These are phyloP conservation scores for Xiphophorus couchianus DNA, from an alignment of 2,113 vertebrate genomes.

Conservation along the genomic window DNA sequence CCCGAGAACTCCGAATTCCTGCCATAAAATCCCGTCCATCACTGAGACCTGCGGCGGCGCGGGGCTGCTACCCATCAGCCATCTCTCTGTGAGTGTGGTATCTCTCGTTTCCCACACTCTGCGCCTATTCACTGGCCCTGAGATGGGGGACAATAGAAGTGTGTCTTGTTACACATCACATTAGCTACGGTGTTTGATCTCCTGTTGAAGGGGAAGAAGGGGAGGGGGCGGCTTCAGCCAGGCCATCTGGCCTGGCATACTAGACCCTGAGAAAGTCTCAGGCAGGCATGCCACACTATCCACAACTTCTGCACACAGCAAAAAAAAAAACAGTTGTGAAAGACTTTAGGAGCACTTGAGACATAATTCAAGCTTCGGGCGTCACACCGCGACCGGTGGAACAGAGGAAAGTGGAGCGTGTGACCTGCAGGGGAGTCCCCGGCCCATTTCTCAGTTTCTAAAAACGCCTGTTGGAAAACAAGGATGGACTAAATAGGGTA, in stretches of 20 bases:
- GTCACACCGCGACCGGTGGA: slow-evolving; percentile 40
- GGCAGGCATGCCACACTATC: slow-evolving; percentile 60
- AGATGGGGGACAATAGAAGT: slow-evolving; percentile 84
- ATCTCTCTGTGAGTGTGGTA: slow-evolving; percentile 85
- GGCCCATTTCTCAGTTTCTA: background rate
- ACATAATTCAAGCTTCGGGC: slow-evolving; percentile 64
- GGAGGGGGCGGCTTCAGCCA: slow-evolving; percentile 62
- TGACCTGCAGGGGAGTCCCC: slow-evolving; percentile 15
- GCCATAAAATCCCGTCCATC: slow-evolving; percentile 69
- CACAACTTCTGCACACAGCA: slow-evolving; percentile 60
- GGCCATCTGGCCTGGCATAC: slow-evolving; percentile 86
- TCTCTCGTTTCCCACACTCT: slow-evolving; percentile 89
- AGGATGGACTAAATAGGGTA: slow-evolving; percentile 25
- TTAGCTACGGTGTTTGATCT: slow-evolving; percentile 88
- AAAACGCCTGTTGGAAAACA: slow-evolving; percentile 46
- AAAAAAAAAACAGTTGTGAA: slow-evolving; percentile 59
- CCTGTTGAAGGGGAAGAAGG: slow-evolving; percentile 72
- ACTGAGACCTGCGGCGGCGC: slow-evolving; percentile 54
- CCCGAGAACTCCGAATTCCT: slow-evolving; percentile 64
- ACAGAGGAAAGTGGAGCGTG: slow-evolving; percentile 39
- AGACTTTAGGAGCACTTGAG: slow-evolving; percentile 72
- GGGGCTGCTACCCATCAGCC: slow-evolving; percentile 74
- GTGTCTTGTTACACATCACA: slow-evolving; percentile 92
- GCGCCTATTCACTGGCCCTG: slow-evolving; percentile 81
- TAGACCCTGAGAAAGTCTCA: slow-evolving; percentile 78